Evolutionary conservation across 2,888 invertebrate genomes (phyloP), one percentile per base, ranked within the genome.

Genomic region (Nezara viridula): DNA sequence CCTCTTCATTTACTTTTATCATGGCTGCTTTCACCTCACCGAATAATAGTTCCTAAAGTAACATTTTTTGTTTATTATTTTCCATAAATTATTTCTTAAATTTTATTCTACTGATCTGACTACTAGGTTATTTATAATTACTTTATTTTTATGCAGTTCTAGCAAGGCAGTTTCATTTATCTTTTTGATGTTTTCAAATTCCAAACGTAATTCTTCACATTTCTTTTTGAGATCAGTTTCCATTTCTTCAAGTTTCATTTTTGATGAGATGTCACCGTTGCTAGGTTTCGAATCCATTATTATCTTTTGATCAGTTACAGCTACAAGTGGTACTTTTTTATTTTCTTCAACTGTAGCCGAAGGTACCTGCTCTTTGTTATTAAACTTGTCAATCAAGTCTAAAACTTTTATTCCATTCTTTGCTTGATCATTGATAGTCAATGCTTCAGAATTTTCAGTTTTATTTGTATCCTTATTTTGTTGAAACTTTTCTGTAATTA

Each of bases 251-350:
- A 90, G 55, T 86, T 77, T 89, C 47, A 40, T 16, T 27, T 50
- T 85, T n/a, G 40, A 14, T 16, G 44, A 44, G 21, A 55, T 24
- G 16, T 86, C 44, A 6, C 24, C 52, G 37, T 49, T 81, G 16
- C 21, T 16, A 49, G 49, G 44, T 49, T 55, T 40, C 12, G n/a
- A 93, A 37, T 86, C 50, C 21, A 24, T 16, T 0, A n/a, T 55
- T 14, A 86, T 32, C 10, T 47, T 85, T 40, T 44, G 50, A 27
- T 85, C 85, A 44, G n/a, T 50, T 24, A n/a, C 32, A 50, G 19
- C 37, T 73, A 19, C 21, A 6, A 2, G 32, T 32, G 19, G 91
- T 94, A 93, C 92, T 95, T 95, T 60, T 60, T 60, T 90, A 93
- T 94, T 47, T 92, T 92, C 81, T 47, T 81, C 81, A 44, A 19